Conservation (phyloP, 2,888 invertebrate species). For the Rhopalosiphum nymphaeae region DNA sequence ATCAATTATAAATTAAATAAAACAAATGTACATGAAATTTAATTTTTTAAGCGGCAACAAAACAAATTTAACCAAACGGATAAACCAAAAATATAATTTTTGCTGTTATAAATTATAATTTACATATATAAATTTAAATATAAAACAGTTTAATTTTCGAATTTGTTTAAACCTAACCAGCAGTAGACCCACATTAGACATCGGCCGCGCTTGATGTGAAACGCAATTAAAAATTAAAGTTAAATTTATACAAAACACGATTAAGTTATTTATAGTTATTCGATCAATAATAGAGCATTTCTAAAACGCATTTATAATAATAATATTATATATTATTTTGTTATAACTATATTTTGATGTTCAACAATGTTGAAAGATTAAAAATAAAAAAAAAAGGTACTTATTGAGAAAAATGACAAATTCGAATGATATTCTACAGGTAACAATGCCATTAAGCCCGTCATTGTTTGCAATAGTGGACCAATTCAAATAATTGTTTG, state of each 20-base stretch:
- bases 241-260: neutral
- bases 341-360: neutral
- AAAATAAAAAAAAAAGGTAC: neutral
- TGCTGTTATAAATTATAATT: neutral
- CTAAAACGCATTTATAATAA: neutral
- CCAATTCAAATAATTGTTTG: constrained; percentile 32
- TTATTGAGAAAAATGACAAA: neutral
- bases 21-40: neutral
- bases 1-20: neutral
- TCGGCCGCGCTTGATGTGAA: neutral
- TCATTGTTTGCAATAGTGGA: constrained; percentile 30
- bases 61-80: neutral
- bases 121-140: neutral
- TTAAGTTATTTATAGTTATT: neutral
- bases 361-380: neutral
- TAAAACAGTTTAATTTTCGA: neutral
- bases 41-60: neutral
- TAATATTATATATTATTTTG: neutral
- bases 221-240: neutral
- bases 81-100: neutral
- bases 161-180: neutral
- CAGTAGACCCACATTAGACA: no score
- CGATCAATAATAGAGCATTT: neutral
- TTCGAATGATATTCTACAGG: neutral
- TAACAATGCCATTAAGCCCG: neutral